These are phyloP conservation scores for Arothron firmamentum DNA, from an alignment of 2,113 vertebrate species.

Conservation along the genomic window DNA sequence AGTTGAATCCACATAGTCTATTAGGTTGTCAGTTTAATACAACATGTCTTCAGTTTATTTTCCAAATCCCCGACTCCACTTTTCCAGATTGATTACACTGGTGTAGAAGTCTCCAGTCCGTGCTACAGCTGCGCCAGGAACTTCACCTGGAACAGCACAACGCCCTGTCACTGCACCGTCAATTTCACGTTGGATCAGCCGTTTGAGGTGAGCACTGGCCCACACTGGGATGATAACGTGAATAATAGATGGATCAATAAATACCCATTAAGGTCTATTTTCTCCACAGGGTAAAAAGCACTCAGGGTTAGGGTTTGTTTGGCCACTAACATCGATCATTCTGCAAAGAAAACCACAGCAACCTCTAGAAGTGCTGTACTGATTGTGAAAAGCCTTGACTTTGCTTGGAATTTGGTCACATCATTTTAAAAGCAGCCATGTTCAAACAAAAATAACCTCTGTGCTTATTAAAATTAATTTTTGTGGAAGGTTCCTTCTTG, in stretches of 20 bases:
- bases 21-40: neutral
- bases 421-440: neutral
- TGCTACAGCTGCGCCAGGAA: constrained; percentile 85
- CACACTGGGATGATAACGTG: neutral
- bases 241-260: neutral
- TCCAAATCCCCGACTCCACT: fast-evolving
- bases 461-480: too few relatives aligned
- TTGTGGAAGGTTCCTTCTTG: neutral
- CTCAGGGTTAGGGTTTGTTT: constrained; percentile 33
- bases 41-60: neutral
- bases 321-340: constrained; percentile 42
- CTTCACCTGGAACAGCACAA: constrained; percentile 75
- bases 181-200: constrained; percentile 83
- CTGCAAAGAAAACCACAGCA: constrained; percentile 14
- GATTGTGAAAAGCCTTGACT: constrained; percentile 28
- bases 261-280: constrained; percentile 48
- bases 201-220: constrained; percentile 81
- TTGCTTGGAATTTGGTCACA: neutral
- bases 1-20: neutral
- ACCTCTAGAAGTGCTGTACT: constrained; percentile 21
- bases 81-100: constrained; percentile 92
- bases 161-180: constrained; percentile 79
- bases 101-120: constrained; percentile 77
- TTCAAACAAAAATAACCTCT: too few relatives aligned
- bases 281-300: constrained; percentile 6